These are phyloP conservation scores for Sebastes diploproa DNA, from an alignment of 2,797 vertebrate genomes.

Conservation along the genomic window DNA sequence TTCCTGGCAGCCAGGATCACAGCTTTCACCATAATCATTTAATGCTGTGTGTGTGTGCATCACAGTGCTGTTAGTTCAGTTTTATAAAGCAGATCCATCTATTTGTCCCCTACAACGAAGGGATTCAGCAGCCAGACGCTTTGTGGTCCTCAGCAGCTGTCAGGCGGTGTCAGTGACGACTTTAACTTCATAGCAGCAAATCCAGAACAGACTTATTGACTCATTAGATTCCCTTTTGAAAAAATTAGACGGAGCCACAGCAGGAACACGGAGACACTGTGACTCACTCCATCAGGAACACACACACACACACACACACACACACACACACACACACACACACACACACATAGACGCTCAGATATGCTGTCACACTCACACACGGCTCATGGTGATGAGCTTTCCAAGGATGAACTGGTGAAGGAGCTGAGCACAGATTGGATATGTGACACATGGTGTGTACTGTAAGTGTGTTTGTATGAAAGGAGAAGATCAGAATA, in stretches of 20 bases:
- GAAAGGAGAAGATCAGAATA: constrained; percentile 12
- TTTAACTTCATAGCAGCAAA: constrained; percentile 49
- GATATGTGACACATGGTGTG: constrained; percentile 32
- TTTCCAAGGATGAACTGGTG: constrained; percentile 33
- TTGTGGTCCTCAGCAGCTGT: constrained; percentile 38
- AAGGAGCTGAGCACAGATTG: constrained; percentile 45
- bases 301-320: neutral
- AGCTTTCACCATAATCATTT: neutral
- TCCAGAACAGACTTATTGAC: constrained; percentile 30
- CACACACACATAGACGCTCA: neutral
- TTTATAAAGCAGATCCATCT: constrained; percentile 8
- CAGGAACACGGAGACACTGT: constrained; percentile 37
- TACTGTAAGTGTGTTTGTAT: constrained; percentile 4
- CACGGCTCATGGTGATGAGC: constrained; percentile 34
- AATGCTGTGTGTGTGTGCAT: neutral
- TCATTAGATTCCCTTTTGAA: constrained; percentile 26
- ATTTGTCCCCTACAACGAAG: constrained; percentile 8
- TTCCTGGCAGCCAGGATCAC: neutral
- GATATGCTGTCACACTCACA: neutral
- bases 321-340: neutral
- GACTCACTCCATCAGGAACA: constrained; percentile 45
- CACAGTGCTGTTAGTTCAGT: constrained; percentile 20
- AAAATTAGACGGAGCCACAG: constrained; percentile 46
- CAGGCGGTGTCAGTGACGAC: constrained; percentile 44
- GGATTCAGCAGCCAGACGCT: constrained; percentile 6